Base-by-base conservation (phyloP, 2,113 vertebrate species). In the Tragulus kanchil region DNA sequence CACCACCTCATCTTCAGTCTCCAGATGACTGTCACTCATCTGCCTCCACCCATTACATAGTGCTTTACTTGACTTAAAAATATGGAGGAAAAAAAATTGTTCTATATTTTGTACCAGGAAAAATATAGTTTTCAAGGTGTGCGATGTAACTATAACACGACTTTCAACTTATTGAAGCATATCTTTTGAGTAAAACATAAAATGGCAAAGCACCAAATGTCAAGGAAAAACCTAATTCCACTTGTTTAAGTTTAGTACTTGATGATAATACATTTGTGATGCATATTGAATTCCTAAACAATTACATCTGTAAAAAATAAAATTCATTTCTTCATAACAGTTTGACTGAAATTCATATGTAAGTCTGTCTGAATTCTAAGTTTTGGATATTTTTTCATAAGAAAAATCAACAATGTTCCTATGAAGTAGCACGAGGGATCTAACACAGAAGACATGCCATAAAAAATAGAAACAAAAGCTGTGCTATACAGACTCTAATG, bases 121-220 rank as follows among this genome's bases (percentile, higher is more conserved):
- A 59, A 86, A 21, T 26, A 71, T 4, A 54, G 8, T 45, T 62
- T 58, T 85, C 10, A 31, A 65, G 28, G 50, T 0, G 42, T 85
- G 2, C 11, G 28, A 10, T 52, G 9, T 7, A 79, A 26, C 6
- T 28, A 1, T 31, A 62, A 48, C 23, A 58, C 65, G 50, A 13
- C 14, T 73, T 26, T 56, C 45, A 10, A 50, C 31, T 19, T 75
- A 5, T 5, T 58, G 75, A 87, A 82, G 23, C 1, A 21, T 67
- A 23, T 25, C 42, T 83, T 87, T 96, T 65, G 54, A 83, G 8
- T 69, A 83, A 42, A 89, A 91, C 6, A n/a, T 56, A 16, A 85
- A 56, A 73, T 31, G 11, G 15, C 58, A 36, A 56, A 79, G n/a
- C 56, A 77, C 12, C 21, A 79, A 45, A 36, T 73, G 73, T 78